Percentiles rank a stretch among this genome's conserved stretches.
Evolutionary conservation across 2,888 invertebrate species (phyloP).

Genomic region (Apotomis betuletana): DNA sequence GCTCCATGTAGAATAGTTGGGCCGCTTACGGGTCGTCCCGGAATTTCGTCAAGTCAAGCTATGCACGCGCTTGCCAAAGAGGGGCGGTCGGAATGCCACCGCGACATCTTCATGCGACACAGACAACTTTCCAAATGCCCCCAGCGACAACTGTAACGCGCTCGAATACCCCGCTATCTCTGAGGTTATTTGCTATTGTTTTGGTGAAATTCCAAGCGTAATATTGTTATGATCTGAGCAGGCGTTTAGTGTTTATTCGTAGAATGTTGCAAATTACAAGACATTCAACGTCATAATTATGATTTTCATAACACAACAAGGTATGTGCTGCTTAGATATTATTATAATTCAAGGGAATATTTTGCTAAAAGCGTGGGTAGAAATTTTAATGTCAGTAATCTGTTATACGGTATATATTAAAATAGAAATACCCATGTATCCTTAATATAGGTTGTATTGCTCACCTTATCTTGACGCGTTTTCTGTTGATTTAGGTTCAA

Average conservation of each 20-base stretch:
- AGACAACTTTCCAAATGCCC: constrained; percentile 64
- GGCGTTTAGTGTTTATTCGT: constrained; percentile 2
- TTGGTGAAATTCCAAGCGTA: constrained; percentile 27
- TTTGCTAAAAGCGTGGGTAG: not conserved
- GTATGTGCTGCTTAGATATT: not conserved
- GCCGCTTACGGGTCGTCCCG: constrained; percentile 51
- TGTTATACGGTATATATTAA: constrained; percentile 18
- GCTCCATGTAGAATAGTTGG: constrained; percentile 45
- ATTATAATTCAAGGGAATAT: not conserved
- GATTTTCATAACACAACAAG: not conserved
- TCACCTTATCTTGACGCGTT: constrained; percentile 37
- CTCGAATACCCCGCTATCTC: constrained; percentile 45
- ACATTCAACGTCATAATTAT: not conserved
- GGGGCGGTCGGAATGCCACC: constrained; percentile 63
- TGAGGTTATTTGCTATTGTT: constrained; percentile 41
- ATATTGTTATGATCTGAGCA: constrained; percentile 31
- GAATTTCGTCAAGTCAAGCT: constrained; percentile 66
- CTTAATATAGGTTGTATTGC: constrained; percentile 24
- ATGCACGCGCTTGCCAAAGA: constrained; percentile 70
- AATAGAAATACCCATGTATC: constrained; percentile 27
- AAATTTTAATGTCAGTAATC: not conserved
- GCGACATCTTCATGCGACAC: constrained; percentile 74
- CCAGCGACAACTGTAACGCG: constrained; percentile 52
- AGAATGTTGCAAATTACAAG: constrained; percentile 24
- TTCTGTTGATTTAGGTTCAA: constrained; percentile 56